Evolutionary conservation across 2,113 vertebrate species (phyloP).

Genomic region (Rhea pennata): DNA sequence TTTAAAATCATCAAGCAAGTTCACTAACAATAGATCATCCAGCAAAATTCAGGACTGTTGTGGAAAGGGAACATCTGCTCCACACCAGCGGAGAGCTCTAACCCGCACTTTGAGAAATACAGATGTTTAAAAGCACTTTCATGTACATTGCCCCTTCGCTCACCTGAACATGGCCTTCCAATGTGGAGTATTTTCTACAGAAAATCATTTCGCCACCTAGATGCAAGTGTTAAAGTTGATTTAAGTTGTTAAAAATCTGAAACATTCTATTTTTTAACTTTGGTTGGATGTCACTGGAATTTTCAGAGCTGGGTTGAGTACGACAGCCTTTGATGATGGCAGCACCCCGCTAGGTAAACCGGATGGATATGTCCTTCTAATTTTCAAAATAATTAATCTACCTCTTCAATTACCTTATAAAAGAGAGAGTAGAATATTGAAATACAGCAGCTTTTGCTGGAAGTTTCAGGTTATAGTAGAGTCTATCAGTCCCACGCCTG

Average conservation of each 20-base stretch:
- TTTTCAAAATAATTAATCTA: neutral
- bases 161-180: fast-evolving
- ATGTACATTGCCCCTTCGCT: neutral
- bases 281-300: neutral
- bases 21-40: neutral
- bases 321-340: fast-evolving
- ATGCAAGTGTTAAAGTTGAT: fast-evolving
- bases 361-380: neutral
- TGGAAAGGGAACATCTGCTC: neutral
- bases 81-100: neutral
- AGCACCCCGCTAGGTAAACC: neutral
- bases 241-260: neutral
- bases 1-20: neutral
- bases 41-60: neutral
- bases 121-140: neutral
- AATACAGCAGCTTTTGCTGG: neutral
- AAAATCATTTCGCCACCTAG: neutral
- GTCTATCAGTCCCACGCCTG: neutral
- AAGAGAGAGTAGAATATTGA: neutral
- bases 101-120: neutral
- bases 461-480: neutral
- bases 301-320: neutral
- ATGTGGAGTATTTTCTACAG: neutral
- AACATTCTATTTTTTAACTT: neutral
- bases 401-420: neutral